These are phyloP conservation scores for Calliphora vicina DNA, from an alignment of 1,140 invertebrate species.

Conservation along the genomic window DNA sequence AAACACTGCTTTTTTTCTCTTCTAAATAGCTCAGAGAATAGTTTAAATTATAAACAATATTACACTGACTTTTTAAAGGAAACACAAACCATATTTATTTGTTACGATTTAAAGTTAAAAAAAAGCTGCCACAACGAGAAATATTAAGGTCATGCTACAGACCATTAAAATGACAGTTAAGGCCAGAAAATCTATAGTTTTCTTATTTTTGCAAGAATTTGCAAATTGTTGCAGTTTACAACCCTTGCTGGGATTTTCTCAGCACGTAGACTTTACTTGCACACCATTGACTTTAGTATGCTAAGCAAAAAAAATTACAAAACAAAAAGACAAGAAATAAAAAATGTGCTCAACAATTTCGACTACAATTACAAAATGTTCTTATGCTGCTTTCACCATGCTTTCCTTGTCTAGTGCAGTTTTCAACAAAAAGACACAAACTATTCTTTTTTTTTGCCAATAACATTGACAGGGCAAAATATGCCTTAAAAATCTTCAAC, in stretches of 20 bases:
- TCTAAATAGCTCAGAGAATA: not conserved
- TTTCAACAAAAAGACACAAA: no score
- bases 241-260: not conserved
- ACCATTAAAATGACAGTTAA: not conserved
- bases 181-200: not conserved
- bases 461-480: no score
- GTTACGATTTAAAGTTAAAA: no score
- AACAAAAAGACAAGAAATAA: not conserved
- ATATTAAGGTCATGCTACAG: not conserved
- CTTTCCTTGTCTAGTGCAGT: no score
- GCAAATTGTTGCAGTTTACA: not conserved
- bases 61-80: no score
- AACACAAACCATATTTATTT: no score
- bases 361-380: not conserved
- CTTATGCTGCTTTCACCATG: no score
- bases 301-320: no score
- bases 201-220: not conserved
- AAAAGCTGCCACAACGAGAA: no score
- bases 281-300: not conserved
- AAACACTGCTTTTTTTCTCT: not conserved
- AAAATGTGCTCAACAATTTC: not conserved
- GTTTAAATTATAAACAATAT: not conserved
- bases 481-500: no score
- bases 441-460: no score
- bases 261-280: not conserved